Conservation (phyloP, 1,140 invertebrate genomes). For the Condylostylus longicornis region DNA sequence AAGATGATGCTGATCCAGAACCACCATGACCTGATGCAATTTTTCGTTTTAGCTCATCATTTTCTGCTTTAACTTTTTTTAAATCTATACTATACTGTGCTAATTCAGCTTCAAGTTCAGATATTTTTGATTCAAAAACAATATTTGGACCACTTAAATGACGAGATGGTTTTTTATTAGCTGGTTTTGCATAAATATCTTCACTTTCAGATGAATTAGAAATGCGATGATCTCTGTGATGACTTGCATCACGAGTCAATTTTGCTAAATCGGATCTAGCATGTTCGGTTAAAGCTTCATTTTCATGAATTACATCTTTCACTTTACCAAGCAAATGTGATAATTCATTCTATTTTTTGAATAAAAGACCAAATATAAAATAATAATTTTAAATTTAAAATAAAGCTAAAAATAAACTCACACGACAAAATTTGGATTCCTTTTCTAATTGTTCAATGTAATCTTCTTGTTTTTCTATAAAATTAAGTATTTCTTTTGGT, state of each 20-base stretch:
- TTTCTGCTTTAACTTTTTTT: constrained; percentile 51
- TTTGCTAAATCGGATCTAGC: constrained; percentile 35
- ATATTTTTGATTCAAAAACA: constrained; percentile 64
- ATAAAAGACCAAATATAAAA: not conserved
- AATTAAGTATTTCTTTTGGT: constrained; percentile 43
- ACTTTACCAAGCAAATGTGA: constrained; percentile 60
- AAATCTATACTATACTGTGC: constrained; percentile 60
- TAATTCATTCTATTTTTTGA: constrained; percentile 49
- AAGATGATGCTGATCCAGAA: constrained; percentile 11
- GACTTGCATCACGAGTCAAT: constrained; percentile 6
- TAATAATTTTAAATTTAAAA: not conserved
- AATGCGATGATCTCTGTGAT: constrained; percentile 33
- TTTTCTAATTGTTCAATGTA: constrained; percentile 70
- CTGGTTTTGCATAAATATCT: constrained; percentile 32
- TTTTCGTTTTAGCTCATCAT: constrained; percentile 45
- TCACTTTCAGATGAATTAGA: constrained; percentile 27
- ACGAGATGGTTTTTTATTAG: constrained; percentile 15
- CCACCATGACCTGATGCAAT: constrained; percentile 35
- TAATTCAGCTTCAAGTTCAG: constrained; percentile 66
- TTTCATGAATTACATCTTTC: constrained; percentile 65
- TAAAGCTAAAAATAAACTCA: constrained; percentile 22
- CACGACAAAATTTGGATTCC: constrained; percentile 62
- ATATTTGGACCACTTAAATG: constrained; percentile 47
- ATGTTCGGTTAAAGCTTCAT: constrained; percentile 58
- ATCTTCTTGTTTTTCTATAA: constrained; percentile 67